Conservation (phyloP, 2,797 vertebrate genomes). For the Pitangus sulphuratus region DNA sequence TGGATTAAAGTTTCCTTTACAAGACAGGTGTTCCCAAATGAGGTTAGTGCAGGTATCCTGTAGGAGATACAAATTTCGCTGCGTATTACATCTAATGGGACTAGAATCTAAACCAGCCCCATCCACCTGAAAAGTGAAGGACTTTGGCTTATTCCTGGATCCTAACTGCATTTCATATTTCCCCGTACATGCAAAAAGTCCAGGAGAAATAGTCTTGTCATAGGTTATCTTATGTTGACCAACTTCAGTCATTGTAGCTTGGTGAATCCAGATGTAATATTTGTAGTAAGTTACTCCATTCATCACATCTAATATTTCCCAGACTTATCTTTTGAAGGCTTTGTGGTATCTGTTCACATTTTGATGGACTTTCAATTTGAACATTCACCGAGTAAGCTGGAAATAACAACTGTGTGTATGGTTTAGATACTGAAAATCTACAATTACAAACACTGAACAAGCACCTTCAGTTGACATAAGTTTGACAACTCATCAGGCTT, state of each 20-base stretch:
- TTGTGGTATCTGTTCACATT: not conserved
- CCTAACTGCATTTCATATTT: not conserved
- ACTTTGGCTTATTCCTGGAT: not conserved
- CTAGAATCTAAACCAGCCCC: not conserved
- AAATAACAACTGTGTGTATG: not conserved
- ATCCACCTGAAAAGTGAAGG: not conserved
- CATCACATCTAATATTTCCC: not conserved
- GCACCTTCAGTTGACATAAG: not conserved
- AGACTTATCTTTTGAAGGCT: not conserved
- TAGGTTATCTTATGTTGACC: not conserved
- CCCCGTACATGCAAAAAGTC: not conserved
- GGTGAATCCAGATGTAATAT: not conserved
- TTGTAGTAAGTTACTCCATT: not conserved
- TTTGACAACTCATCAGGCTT: conserved; percentile 5
- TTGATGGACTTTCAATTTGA: conserved; percentile 6
- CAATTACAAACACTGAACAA: not conserved
- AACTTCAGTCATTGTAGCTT: not conserved
- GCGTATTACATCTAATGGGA: not conserved
- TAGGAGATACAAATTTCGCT: not conserved
- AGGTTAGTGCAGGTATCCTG: not conserved
- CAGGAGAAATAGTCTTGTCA: not conserved
- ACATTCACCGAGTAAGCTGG: not conserved
- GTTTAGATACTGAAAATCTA: not conserved
- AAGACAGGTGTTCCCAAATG: not conserved
- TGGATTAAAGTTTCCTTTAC: not conserved